These are phyloP conservation scores for Melanotaenia duboulayi DNA, from an alignment of 2,113 vertebrate genomes.

Conservation along the genomic window DNA sequence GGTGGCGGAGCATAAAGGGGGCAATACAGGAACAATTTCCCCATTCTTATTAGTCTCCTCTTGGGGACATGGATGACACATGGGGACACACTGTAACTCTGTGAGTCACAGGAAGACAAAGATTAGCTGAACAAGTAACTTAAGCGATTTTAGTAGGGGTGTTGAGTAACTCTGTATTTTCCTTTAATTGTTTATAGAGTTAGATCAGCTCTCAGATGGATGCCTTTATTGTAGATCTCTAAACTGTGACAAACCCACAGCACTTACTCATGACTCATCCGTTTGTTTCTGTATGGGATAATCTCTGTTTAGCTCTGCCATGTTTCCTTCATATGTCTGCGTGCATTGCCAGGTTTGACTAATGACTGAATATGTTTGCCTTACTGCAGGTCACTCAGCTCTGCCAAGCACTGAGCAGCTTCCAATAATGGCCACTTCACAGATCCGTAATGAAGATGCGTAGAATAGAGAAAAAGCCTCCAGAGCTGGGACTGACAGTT, in stretches of 20 bases:
- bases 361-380: constrained; percentile 57
- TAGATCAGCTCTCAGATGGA: constrained; percentile 12
- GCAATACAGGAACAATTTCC: constrained; percentile 65
- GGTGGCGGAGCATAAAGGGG: constrained; percentile 23
- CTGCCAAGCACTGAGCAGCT: constrained; percentile 11
- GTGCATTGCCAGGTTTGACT: constrained; percentile 56
- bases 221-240: constrained; percentile 1
- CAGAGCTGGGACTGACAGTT: constrained; percentile 40
- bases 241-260: constrained; percentile 26
- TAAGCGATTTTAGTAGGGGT: constrained; percentile 12
- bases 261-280: constrained; percentile 56
- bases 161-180: constrained; percentile 21
- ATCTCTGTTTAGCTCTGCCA: constrained; percentile 16
- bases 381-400: constrained; percentile 45
- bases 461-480: constrained; percentile 21
- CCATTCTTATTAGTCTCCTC: constrained; percentile 62
- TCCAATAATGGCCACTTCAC: constrained; percentile 40
- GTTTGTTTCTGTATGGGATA: constrained; percentile 28
- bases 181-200: constrained; percentile 41
- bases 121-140: constrained; percentile 45
- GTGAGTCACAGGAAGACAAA: constrained; percentile 55
- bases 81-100: constrained; percentile 52
- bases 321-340: constrained; percentile 47
- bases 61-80: constrained; percentile 55
- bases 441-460: constrained; percentile 45